Evolutionary conservation across 2,888 invertebrate species (phyloP).

Genomic region (Creontiades dilutus): DNA sequence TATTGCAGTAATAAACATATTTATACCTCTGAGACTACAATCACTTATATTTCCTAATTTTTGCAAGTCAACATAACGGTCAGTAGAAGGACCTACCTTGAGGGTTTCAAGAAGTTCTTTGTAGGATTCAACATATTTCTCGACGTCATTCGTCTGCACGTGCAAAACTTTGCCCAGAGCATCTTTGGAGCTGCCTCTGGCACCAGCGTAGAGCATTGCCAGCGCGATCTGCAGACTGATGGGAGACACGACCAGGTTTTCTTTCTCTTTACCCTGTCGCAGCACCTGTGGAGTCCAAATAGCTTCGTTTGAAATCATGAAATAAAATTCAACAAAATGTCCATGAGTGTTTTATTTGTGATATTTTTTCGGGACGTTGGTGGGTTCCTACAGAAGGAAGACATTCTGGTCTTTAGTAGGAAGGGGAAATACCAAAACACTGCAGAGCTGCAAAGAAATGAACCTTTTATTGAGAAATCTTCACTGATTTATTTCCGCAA

Average conservation of each 20-base stretch:
- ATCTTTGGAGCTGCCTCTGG: slow-evolving; percentile 42
- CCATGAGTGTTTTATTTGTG: background rate
- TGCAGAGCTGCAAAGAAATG: too few relatives aligned
- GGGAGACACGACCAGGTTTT: slow-evolving; percentile 61
- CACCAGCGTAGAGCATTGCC: slow-evolving; percentile 58
- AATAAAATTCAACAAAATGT: background rate
- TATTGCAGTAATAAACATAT: too few relatives aligned
- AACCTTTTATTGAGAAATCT: too few relatives aligned
- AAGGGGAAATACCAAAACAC: too few relatives aligned
- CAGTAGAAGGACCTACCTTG: slow-evolving; percentile 19
- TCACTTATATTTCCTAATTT: too few relatives aligned
- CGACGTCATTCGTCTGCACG: background rate
- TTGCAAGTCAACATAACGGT: too few relatives aligned
- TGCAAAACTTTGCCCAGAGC: slow-evolving; percentile 49
- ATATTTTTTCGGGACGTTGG: background rate
- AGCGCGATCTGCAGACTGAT: slow-evolving; percentile 63
- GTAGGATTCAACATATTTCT: slow-evolving; percentile 21
- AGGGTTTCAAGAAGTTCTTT: slow-evolving; percentile 27
- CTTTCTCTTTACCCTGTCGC: slow-evolving; percentile 8
- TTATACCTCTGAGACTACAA: too few relatives aligned
- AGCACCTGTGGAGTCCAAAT: slow-evolving; percentile 10
- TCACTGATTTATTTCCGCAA: too few relatives aligned
- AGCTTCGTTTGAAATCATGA: background rate
- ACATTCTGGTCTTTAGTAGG: too few relatives aligned
- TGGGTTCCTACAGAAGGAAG: too few relatives aligned